Base-by-base conservation (phyloP, 53 echinoderm and acorn worm species). In the Holothuria leucospilota region DNA sequence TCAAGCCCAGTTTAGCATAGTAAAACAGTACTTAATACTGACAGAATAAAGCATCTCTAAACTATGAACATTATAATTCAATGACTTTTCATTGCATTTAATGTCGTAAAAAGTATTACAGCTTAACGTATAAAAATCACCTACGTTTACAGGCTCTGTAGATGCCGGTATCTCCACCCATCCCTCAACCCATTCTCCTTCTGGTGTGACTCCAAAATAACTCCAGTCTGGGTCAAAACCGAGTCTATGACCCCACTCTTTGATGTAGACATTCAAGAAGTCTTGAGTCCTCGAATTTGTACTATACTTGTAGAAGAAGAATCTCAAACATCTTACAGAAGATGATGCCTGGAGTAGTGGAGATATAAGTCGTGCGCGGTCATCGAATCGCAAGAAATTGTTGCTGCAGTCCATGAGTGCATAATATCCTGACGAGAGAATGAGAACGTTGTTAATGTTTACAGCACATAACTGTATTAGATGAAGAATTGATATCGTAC, bases 251-350 rank as follows among this genome's bases (percentile, higher is more conserved):
- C 82, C 82, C 65, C 82, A 42, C 21, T 63, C 29, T 64, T 26
- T 63, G 16, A 63, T 41, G 42, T 82, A 82, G 42, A 82, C 82
- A 34, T 82, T 82, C 82, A 82, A 39, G 62, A 38, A 82, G 26
- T 82, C 82, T 26, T 82, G 82, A n/a, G 13, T 82, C 30, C 34
- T 20, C 14, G n/a, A 25, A 82, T 38, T 82, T 9, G 21, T 82
- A 34, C 82, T 82, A 46, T 20, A 82, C 88, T 92, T 85, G 85
- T 84, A 89, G 38, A 86, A 78, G 77, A 62, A 92, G 85, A 95
- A 95, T 30, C 82, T 58, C 20, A 95, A 72, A 77, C 95, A 95
- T 5, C 82, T 83, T 0, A 84, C 73, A 28, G 86, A 23, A 56
- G 79, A 42, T 5, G 89, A 86, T 4, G 64, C 64, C 16, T 21